These are phyloP conservation scores for Artemia sinica DNA, from an alignment of 2,888 invertebrate genomes.

Conservation along the genomic window DNA sequence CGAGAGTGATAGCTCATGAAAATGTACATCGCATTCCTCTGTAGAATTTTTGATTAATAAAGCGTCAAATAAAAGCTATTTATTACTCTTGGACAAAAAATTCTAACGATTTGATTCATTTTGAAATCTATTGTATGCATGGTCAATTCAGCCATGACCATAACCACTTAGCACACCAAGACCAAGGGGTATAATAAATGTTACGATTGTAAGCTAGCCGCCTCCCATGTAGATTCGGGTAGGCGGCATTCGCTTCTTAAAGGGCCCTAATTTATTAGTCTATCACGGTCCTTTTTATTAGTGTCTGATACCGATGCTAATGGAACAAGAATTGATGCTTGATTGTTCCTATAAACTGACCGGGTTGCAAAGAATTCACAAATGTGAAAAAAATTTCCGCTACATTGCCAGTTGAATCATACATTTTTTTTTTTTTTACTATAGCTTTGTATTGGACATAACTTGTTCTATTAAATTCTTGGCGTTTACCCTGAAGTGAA, in stretches of 20 bases:
- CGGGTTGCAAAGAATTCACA: slow-evolving; percentile 2
- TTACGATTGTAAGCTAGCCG: slow-evolving; percentile 10
- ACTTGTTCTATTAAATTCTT: too few relatives aligned
- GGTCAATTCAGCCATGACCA: slow-evolving; percentile 11
- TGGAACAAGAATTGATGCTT: slow-evolving; percentile 8
- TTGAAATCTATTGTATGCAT: background rate
- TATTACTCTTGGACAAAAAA: too few relatives aligned
- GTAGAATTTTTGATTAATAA: too few relatives aligned
- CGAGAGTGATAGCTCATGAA: too few relatives aligned
- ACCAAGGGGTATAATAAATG: background rate
- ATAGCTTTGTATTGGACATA: too few relatives aligned
- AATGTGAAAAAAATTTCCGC: background rate
- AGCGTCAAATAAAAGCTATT: too few relatives aligned
- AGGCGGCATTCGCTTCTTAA: slow-evolving; percentile 8
- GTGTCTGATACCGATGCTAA: slow-evolving; percentile 10
- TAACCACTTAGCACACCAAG: slow-evolving; percentile 6
- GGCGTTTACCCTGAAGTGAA: too few relatives aligned
- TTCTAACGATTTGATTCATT: too few relatives aligned
- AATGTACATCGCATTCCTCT: too few relatives aligned
- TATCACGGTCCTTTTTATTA: slow-evolving; percentile 14
- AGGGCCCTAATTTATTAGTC: slow-evolving; percentile 12
- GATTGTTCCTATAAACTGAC: slow-evolving; percentile 8
- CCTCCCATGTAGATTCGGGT: slow-evolving; percentile 15
- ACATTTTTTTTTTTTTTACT: too few relatives aligned
- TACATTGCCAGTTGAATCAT: too few relatives aligned